Evolutionary conservation across 2,797 vertebrate species (phyloP), one percentile per base, ranked within the genome.

Genomic region (Rhyacichthys aspro): DNA sequence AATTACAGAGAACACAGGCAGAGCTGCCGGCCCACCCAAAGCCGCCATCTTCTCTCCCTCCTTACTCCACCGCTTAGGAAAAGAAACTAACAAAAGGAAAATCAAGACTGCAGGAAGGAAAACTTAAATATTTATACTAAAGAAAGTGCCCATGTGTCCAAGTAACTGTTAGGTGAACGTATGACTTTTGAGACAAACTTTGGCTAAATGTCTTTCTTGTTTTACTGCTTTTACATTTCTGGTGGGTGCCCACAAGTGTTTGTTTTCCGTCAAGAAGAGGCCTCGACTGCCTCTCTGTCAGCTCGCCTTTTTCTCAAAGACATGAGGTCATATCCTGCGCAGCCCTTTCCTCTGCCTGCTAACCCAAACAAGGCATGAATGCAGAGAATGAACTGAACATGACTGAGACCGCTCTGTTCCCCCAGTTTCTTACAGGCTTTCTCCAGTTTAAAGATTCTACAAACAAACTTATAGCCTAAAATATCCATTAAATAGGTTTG

Each of bases 281-380:
- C 86, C 87, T 78, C 79, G 55, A 69, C 81, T 76, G 67, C 88
- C 83, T 80, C 81, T 82, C 70, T 72, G 81, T 85, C 78, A 72
- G 52, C 80, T 81, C 18, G 78, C 82, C 86, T 89, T 90, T 90
- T 88, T 89, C 91, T 92, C 85, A 84, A 86, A 93, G 92, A 89
- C 88, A 89, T 93, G 88, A 93, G 87, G 90, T 92, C 85, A 93
- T 90, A 90, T 93, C 92, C 92, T 93, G 90, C 63, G 86, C 85
- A 60, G 87, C 88, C 90, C 88, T 91, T 92, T 91, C 91, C 90
- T 90, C 72, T 89, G 66, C 79, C 67, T 55, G 82, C 88, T 91
- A 92, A 92, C 91, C 92, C 90, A 92, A 93, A 93, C 88, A 91
- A 89, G 81, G 66, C 75, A 83, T 85, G 88, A 89, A 90, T 88